Conservation (phyloP, 2,888 invertebrate genomes). For the Melitaea athalia region DNA sequence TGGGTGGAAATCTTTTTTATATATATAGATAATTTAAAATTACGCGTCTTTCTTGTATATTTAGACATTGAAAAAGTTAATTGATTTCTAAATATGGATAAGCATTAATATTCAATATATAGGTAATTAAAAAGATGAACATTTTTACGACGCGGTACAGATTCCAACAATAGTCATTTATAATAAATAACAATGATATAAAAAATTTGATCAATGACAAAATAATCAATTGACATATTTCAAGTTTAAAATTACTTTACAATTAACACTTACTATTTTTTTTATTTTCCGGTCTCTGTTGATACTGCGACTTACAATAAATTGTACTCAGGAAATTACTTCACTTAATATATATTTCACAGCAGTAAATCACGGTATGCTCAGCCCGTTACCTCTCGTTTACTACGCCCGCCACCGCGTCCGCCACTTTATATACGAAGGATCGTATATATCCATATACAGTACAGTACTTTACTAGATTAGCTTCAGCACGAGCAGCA, state of each 20-base stretch:
- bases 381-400: constrained; percentile 50
- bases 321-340: constrained; percentile 22
- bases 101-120: too few species aligned
- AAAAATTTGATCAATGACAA: constrained; percentile 8
- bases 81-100: too few species aligned
- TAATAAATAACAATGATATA: neutral
- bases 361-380: constrained; percentile 47
- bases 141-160: neutral
- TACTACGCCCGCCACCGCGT: constrained; percentile 67
- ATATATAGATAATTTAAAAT: too few species aligned
- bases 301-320: constrained; percentile 24
- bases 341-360: constrained; percentile 4
- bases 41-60: too few species aligned
- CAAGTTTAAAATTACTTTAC: neutral
- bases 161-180: neutral
- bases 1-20: too few species aligned
- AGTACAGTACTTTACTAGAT: constrained; percentile 60
- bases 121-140: too few species aligned
- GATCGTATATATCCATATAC: constrained; percentile 53
- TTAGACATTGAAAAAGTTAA: too few species aligned
- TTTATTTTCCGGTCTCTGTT: constrained; percentile 11
- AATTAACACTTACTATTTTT: constrained; percentile 30
- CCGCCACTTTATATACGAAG: constrained; percentile 68
- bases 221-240: neutral
- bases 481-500: constrained; percentile 61